Base-by-base conservation (phyloP, 2,113 vertebrate species). In the Solea solea region DNA sequence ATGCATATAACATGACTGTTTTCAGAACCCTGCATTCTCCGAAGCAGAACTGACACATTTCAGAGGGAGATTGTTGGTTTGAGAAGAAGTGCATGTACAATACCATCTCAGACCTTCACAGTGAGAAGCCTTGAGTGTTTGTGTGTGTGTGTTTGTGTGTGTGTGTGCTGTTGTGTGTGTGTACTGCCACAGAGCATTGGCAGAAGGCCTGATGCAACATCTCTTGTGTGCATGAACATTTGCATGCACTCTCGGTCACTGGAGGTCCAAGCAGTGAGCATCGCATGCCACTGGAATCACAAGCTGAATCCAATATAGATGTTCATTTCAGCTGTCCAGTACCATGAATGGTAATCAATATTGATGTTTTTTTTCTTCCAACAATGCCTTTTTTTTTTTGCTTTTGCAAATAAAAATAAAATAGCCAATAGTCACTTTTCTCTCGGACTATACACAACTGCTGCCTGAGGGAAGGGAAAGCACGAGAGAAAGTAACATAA, bases 301-400 rank as follows among this genome's bases (percentile, higher is more conserved):
- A 3, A 64, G 67, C 79, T 64, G 61, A 84, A 81, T 82, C 65
- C 74, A 86, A 76, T 65, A 73, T 83, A 68, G 8, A 10, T 89
- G 83, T 84, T 83, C 55, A 74, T 85, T 78, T 74, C 51, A 71
- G 76, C 82, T 46, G 56, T 88, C 69, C 60, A 11, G 54, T 83
- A 49, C 48, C 14, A 14, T 65, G 69, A 84, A 79, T 53, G 74
- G 78, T 78, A 76, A 72, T 78, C 51, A 7, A 1, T 54, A 63
- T 77, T 80, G 69, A 77, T 86, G 28, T 14, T 14, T 5, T 14
- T 14, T 48, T 48, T 48, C n/a, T n/a, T n/a, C n/a, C n/a, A n/a
- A n/a, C n/a, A n/a, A n/a, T n/a, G n/a, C n/a, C n/a, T n/a, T 48
- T 14, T 4, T 78, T 14, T 27, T 60, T 27, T 42, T 10, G 8